Evolutionary conservation across 2,797 vertebrate genomes (phyloP).

Genomic region (Cetoscarus ocellatus): DNA sequence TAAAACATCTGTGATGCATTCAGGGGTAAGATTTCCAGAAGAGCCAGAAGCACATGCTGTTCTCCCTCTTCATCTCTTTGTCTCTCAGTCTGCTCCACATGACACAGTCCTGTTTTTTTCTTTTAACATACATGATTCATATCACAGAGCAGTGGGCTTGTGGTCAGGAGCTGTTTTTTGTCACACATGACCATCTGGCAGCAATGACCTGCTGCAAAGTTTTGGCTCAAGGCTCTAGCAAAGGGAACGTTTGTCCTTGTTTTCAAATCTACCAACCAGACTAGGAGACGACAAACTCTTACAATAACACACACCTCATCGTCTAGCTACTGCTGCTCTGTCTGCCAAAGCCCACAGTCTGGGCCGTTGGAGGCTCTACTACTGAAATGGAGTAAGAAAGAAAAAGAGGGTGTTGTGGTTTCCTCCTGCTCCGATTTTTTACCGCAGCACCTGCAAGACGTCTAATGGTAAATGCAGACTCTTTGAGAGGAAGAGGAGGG

Average conservation of each 20-base stretch:
- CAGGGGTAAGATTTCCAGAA: conserved; percentile 56
- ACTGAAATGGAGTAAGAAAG: conserved; percentile 47
- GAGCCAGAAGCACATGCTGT: conserved; percentile 82
- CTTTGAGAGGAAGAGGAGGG: conserved; percentile 9
- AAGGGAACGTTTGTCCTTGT: conserved; percentile 40
- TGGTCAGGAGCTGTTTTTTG: conserved; percentile 26
- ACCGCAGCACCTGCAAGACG: conserved; percentile 62
- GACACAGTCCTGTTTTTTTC: not conserved
- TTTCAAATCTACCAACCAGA: conserved; percentile 51
- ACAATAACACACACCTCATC: conserved; percentile 67
- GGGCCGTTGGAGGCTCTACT: conserved; percentile 28
- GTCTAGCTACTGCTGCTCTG: conserved; percentile 57
- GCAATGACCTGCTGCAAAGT: conserved; percentile 4
- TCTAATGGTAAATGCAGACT: conserved; percentile 51
- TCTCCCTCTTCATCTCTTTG: conserved; percentile 50
- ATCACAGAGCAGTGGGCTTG: conserved; percentile 8
- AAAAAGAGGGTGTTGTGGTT: conserved; percentile 49
- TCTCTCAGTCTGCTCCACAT: conserved; percentile 25
- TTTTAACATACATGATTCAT: conserved; percentile 12
- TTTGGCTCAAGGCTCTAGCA: conserved; percentile 42
- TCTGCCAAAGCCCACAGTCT: conserved; percentile 47
- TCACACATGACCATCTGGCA: conserved; percentile 8
- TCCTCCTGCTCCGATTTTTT: conserved; percentile 29
- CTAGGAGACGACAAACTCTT: conserved; percentile 38
- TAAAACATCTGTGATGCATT: conserved; percentile 79